Base-by-base conservation (phyloP, 2,113 vertebrate genomes). In the Ctenomys sociabilis region DNA sequence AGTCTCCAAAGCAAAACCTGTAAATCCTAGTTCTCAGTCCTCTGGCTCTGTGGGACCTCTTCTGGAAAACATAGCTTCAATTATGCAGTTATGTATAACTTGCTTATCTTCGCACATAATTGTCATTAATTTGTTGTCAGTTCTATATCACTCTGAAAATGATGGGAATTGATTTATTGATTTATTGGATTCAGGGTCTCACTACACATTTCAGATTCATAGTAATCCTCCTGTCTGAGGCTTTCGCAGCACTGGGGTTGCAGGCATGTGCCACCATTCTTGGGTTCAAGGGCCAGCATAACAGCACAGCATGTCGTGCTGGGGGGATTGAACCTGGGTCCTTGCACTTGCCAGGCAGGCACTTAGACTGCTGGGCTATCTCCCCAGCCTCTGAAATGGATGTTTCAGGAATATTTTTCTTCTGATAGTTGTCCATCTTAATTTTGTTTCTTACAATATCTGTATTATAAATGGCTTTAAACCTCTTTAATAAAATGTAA, bases 31-130 rank as follows among this genome's bases (percentile, higher is more conserved):
- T 24, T 61, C 12, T 35, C 14, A 63, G 57, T 64, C 30, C 43
- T 92, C 52, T 88, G 9, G 14, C 28, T 22, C 49, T 21, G 30
- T 4, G 17, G 14, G 22, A 73, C 28, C 21, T 87, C 66, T 84
- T 77, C 32, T 68, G 11, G 7, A 82, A 86, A 92, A 93, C n/a
- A 35, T 6, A 52, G 43, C 35, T 66, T 87, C 61, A 64, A 94
- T 35, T 19, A 57, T 73, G 7, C 80, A 72, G 40, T 73, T 73
- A 19, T 28, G 87, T 85, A 40, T 13, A 30, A 8, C 57, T 92
- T 94, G 35, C n/a, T 96, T 95, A 85, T 32, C 59, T 45, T 95
- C 86, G 49, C 35, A 93, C 22, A 32, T 68, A 70, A 63, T 49
- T 37, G 52, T 59, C 11, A 32, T 85, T 26, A 73, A 95, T 70